A percentile compares a stretch with the other conserved stretches of the same genome.
Conservation (phyloP, 2,113 vertebrate species). For the Pseudorasbora parva region DNA sequence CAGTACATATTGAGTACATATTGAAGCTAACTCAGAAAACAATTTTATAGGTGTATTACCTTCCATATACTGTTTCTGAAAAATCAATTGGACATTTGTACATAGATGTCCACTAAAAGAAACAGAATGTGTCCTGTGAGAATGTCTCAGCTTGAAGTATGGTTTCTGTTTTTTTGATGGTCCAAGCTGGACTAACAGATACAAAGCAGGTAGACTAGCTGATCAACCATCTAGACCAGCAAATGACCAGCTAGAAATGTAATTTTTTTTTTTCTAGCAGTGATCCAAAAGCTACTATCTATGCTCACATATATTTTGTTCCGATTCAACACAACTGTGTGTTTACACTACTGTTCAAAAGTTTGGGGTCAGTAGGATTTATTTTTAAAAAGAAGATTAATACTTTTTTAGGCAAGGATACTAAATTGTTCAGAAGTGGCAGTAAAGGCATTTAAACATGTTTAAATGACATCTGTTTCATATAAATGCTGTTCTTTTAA, state of each 20-base stretch:
- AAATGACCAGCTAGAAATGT: not conserved
- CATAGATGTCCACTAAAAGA: not conserved
- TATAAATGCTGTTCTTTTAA: not conserved
- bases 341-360: not conserved
- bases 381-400: not conserved
- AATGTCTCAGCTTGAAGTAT: slow-evolving; percentile 3
- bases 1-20: not conserved
- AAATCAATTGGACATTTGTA: not conserved
- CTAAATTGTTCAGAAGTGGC: not conserved
- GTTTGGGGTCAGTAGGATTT: not conserved
- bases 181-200: not conserved
- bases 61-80: not conserved
- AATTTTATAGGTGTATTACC: not conserved
- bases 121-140: not conserved
- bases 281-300: not conserved
- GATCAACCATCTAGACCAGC: not conserved
- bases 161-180: not conserved
- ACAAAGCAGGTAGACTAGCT: not conserved
- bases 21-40: too few relatives aligned
- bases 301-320: not conserved
- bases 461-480: not conserved
- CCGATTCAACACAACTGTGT: not conserved
- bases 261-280: not conserved
- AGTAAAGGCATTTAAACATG: not conserved
- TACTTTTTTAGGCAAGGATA: not conserved